phyloP scores from a whole-genome alignment of 2,113 vertebrate genomes.

The Melanerpes aurifrons region DNA sequence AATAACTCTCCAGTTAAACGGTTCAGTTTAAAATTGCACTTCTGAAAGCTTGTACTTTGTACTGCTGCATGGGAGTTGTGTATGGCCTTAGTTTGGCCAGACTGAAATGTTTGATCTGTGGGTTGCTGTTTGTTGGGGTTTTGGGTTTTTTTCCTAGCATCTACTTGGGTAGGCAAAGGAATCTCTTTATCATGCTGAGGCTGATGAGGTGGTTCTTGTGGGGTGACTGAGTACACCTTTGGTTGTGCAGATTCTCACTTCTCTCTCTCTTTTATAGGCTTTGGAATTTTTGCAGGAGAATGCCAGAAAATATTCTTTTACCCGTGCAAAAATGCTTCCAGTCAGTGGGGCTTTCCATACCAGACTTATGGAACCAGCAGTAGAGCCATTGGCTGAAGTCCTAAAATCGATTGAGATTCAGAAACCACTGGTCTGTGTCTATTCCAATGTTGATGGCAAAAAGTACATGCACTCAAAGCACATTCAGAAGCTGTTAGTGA shows the following conservation, averaged over 20 bases:
- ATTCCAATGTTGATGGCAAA: conserved; percentile 87
- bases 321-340: conserved; percentile 79
- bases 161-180: not conserved
- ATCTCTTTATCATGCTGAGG: not conserved
- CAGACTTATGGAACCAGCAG: conserved; percentile 84
- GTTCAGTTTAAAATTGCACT: not conserved
- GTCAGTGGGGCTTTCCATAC: conserved; percentile 96
- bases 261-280: conserved; percentile 77
- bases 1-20: not conserved
- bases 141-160: not conserved
- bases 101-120: not conserved
- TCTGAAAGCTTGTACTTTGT: not conserved
- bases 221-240: not conserved
- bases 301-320: conserved; percentile 79
- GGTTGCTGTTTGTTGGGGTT: not conserved
- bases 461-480: conserved; percentile 83
- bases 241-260: not conserved
- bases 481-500: conserved; percentile 80
- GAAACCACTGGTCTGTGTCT: conserved; percentile 84
- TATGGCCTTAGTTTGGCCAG: accelerated
- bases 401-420: conserved; percentile 81
- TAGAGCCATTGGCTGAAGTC: conserved; percentile 79
- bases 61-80: accelerated
- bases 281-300: conserved; percentile 90
- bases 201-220: not conserved